phyloP scores from a whole-genome alignment of 2,888 invertebrate species.

The Pseudeuparius sepicola region DNA sequence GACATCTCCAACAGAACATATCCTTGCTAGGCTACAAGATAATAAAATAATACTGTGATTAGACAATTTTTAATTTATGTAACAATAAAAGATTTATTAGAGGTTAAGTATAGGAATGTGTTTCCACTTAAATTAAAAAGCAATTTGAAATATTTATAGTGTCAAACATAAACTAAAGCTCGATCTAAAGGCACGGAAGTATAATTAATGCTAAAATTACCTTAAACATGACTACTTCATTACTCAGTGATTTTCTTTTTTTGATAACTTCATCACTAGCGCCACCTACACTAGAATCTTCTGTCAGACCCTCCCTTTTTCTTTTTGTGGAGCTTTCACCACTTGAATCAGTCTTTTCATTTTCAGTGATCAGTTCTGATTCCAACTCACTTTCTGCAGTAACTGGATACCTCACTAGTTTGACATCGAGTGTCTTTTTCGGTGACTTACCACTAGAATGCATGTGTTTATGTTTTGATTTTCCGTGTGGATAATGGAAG shows the following conservation, averaged over 20 bases:
- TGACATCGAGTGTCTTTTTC: constrained; percentile 16
- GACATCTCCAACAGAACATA: constrained; percentile 87
- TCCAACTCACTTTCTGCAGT: constrained; percentile 33
- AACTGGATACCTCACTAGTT: constrained; percentile 27
- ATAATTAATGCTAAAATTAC: too few relatives aligned
- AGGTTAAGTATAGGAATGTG: constrained; percentile 2
- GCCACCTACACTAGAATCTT: constrained; percentile 24
- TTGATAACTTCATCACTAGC: constrained; percentile 22
- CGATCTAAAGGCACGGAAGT: too few relatives aligned
- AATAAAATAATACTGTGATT: constrained; percentile 9
- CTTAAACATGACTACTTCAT: constrained; percentile 26
- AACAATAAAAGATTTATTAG: too few relatives aligned
- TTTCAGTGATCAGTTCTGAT: too few relatives aligned
- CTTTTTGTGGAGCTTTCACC: constrained; percentile 18
- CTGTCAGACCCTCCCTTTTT: constrained; percentile 26
- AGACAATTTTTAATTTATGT: too few relatives aligned
- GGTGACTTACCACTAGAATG: constrained; percentile 13
- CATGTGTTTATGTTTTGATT: constrained; percentile 14
- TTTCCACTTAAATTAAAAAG: constrained; percentile 3
- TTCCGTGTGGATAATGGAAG: constrained; percentile 16
- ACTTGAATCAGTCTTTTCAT: too few relatives aligned
- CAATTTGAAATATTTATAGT: neutral
- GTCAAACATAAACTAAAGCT: constrained; percentile 5
- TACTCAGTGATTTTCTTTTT: constrained; percentile 21
- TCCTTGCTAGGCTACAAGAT: constrained; percentile 48